Base-by-base conservation (phyloP, 2,888 invertebrate genomes). In the Cyrtodaria siliqua region DNA sequence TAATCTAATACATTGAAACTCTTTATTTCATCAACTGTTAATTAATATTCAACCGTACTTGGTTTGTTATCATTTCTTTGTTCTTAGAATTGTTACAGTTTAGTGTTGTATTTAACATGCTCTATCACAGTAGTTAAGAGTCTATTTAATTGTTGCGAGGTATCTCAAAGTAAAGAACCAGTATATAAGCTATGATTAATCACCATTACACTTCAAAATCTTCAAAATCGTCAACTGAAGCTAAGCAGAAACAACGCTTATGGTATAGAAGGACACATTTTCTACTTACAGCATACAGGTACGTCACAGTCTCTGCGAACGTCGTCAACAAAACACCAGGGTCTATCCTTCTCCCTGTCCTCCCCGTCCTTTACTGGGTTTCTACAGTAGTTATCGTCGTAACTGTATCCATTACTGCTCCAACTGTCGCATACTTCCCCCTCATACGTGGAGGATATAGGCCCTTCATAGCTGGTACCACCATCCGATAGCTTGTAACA, bases 381-480 rank as follows among this genome's bases (percentile, higher is more conserved):
- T 9, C 59, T 20, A 23, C 59, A 59, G 3, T 8, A 26, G 44
- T 59, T 59, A 8, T 24, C 44, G 8, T 18, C 23, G 2, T 20
- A 8, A 9, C 24, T 0, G 42, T 24, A 42, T 18, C 33, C 27
- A 29, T 38, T 26, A 0, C 29, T 20, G 2, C 8, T 27, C 60
- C 60, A 61, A 1, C 8, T 18, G 18, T 47, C 47, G 27, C 60
- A 61, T 18, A 33, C 20, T 44, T 61, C 60, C 1, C 60, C 60
- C 16, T 47, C 27, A 12, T 33, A 20, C 18, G 60, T 49, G 47
- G 18, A 61, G 20, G 42, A 33, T 18, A 61, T 47, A 9, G 24
- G 14, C 2, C 60, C 60, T 9, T n/a, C 20, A 12, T 61, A 61
- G 2, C 18, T 29, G 27, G 44, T n/a, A 1, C 60, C 60, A 8